Evolutionary conservation across 2,797 vertebrate species (phyloP), one percentile per base, ranked within the genome.

Genomic region (Cottoperca gobio): DNA sequence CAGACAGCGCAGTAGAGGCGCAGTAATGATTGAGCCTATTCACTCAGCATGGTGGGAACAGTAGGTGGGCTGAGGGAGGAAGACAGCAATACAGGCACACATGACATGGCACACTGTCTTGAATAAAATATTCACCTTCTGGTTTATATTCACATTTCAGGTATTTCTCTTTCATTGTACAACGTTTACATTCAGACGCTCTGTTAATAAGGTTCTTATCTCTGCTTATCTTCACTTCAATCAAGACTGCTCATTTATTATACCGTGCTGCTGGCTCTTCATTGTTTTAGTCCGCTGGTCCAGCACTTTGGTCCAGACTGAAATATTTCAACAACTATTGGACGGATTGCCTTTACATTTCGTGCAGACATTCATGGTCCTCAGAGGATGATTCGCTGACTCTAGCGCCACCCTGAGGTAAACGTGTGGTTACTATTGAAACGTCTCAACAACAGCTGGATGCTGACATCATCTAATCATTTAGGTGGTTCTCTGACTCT

Each of bases 1-100:
- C 90, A 92, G 92, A 93, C 92, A 86, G 89, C 70, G 75, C 79
- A 72, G 86, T 37, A 83, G 91, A 86, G 84, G 85, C 84, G 39
- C 84, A 86, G 87, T 94, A 93, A 94, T 94, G 92, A 92, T 87
- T 77, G 89, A 92, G 88, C 83, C 86, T 78, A 84, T 92, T 92
- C 89, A 70, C 92, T 19, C 92, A 91, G 93, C 86, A 49, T 92
- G 91, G 81, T 50, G 45, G 78, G 8, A 84, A 55, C 84, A 63
- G 89, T 39, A 71, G 88, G 91, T 70, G 89, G 87, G 72, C 87
- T 6, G 74, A 48, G 64, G 39, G 45, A 79, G 61, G 73, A 83
- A 64, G 76, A 73, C 73, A 55, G 58, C 76, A 58, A 24, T 37
- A 57, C 19, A 39, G 24, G 69, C 73, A 66, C 39, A 42, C 33